Evolutionary conservation across 2,888 invertebrate genomes (phyloP).

Genomic region (Sympetrum striolatum): DNA sequence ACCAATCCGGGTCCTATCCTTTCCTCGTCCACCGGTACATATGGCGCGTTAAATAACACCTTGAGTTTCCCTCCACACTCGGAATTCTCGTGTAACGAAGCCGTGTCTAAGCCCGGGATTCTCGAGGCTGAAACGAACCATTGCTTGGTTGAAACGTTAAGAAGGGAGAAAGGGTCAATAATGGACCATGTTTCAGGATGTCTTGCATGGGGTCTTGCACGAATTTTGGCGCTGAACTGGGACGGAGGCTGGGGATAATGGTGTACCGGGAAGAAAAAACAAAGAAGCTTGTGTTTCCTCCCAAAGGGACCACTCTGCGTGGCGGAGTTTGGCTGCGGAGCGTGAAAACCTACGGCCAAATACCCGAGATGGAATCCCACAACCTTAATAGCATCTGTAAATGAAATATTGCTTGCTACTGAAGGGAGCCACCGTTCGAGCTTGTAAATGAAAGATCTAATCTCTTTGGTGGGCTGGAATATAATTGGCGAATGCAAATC

Average conservation of each 20-base stretch:
- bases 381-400: too few species aligned
- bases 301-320: too few species aligned
- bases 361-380: too few species aligned
- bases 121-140: not conserved
- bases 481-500: too few species aligned
- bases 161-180: not conserved
- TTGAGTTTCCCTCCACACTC: not conserved
- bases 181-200: not conserved
- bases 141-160: not conserved
- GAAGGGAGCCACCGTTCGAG: too few species aligned
- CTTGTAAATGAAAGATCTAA: too few species aligned
- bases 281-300: too few species aligned
- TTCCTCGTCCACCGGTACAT: not conserved
- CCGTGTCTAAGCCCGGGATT: not conserved
- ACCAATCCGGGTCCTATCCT: not conserved
- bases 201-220: not conserved
- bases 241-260: not conserved
- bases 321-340: too few species aligned
- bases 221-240: not conserved
- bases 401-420: too few species aligned
- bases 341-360: too few species aligned
- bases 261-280: not conserved
- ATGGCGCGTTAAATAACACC: not conserved
- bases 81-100: not conserved
- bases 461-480: too few species aligned